Percentiles rank a stretch among this genome's conserved stretches.
Conservation (phyloP, 2,888 invertebrate species). For the Tineola bisselliella region DNA sequence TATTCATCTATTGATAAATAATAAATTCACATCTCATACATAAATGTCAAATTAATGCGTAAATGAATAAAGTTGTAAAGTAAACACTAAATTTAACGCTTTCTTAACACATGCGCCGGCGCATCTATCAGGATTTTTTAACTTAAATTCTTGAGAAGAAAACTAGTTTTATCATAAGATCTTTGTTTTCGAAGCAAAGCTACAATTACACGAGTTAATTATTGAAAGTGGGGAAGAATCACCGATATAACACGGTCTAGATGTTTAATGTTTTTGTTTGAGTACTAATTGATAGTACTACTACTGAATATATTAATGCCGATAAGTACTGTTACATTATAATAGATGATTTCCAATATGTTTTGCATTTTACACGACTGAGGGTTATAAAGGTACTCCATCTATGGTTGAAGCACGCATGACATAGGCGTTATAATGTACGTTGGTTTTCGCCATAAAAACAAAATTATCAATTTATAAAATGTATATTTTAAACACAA, state of each 20-base stretch:
- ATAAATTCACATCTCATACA: neutral
- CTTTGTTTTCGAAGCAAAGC: conserved; percentile 4
- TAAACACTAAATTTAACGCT: conserved; percentile 7
- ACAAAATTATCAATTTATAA: too few species aligned
- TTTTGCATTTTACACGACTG: too few species aligned
- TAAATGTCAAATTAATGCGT: neutral
- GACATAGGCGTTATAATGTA: too few species aligned
- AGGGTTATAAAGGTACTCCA: too few species aligned
- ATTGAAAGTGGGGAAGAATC: neutral
- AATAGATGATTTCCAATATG: too few species aligned
- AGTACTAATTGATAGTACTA: neutral
- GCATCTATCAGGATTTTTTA: conserved; percentile 10
- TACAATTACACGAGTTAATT: conserved; percentile 8
- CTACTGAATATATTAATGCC: neutral
- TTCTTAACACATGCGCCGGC: conserved; percentile 4
- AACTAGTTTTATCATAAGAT: neutral
- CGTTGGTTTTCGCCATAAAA: too few species aligned
- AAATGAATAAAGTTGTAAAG: neutral
- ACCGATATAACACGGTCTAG: neutral
- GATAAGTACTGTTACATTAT: too few species aligned
- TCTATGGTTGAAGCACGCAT: too few species aligned
- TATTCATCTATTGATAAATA: too few species aligned
- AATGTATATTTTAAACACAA: too few species aligned
- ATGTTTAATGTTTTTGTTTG: neutral
- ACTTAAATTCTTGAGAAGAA: conserved; percentile 9